Evolutionary conservation across 2,797 vertebrate species (phyloP).

Genomic region (Harpagifer antarcticus): DNA sequence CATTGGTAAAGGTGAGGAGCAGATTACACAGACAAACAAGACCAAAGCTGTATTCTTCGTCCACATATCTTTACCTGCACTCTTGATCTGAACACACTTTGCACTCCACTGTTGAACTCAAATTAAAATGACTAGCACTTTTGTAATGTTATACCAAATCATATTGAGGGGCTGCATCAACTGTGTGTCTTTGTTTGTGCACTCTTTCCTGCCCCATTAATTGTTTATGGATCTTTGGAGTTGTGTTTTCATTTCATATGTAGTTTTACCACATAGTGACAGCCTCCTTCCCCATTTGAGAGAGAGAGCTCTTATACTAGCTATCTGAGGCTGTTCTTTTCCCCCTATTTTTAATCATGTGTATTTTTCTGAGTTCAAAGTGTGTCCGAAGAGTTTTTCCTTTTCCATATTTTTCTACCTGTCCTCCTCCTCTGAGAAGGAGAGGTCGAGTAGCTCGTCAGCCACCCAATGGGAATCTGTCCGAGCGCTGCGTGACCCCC

Average conservation of each 20-base stretch:
- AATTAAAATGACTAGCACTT: background rate
- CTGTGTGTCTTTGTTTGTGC: constrained; percentile 11
- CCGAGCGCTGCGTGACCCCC: constrained; percentile 67
- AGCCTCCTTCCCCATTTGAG: background rate
- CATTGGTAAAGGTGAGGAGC: constrained; percentile 41
- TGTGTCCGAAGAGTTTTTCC: constrained; percentile 46
- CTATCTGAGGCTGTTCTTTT: background rate
- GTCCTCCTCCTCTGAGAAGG: constrained; percentile 80
- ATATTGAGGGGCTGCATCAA: background rate
- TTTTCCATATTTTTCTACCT: constrained; percentile 77
- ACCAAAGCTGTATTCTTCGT: constrained; percentile 16
- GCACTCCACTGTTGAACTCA: constrained; percentile 37
- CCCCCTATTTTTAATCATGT: background rate
- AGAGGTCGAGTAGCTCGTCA: constrained; percentile 81
- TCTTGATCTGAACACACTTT: constrained; percentile 57
- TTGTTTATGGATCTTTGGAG: background rate
- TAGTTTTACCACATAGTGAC: constrained; percentile 1
- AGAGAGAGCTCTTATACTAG: too few relatives aligned
- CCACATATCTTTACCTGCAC: constrained; percentile 39
- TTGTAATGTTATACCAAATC: background rate
- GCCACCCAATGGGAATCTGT: constrained; percentile 71
- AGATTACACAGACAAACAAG: constrained; percentile 61
- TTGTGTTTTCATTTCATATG: background rate
- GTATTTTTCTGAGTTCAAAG: constrained; percentile 50
- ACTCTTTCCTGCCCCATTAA: background rate